Evolutionary conservation across 2,888 invertebrate genomes (phyloP).

Genomic region (Operophtera brumata): DNA sequence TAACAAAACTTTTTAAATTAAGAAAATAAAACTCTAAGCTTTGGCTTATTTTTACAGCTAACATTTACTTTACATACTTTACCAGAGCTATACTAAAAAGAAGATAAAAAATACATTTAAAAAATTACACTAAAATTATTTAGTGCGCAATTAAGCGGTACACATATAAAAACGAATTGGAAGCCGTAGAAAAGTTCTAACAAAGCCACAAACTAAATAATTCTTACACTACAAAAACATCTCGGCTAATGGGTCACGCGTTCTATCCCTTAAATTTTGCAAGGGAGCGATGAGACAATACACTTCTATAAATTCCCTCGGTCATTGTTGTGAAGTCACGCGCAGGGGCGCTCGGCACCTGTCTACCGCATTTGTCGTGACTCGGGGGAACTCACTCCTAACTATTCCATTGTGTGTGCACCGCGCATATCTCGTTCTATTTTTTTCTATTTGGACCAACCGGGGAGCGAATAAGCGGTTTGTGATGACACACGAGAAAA

Average conservation of each 20-base stretch:
- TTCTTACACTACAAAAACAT: slow-evolving; percentile 24
- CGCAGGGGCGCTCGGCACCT: slow-evolving; percentile 57
- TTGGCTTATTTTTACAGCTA: background rate
- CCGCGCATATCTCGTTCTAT: slow-evolving; percentile 52
- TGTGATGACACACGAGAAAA: slow-evolving; percentile 28
- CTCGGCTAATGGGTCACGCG: slow-evolving; percentile 23
- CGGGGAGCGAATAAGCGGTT: slow-evolving; percentile 44
- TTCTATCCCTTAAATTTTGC: slow-evolving; percentile 20
- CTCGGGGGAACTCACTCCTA: slow-evolving; percentile 52
- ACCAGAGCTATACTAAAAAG: background rate
- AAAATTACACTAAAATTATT: background rate
- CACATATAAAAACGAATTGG: slow-evolving; percentile 18
- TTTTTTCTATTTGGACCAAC: slow-evolving; percentile 47
- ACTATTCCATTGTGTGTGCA: slow-evolving; percentile 58
- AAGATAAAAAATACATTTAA: background rate
- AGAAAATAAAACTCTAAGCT: background rate
- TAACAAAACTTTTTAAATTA: background rate
- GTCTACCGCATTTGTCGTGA: slow-evolving; percentile 56
- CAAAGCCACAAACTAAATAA: slow-evolving; percentile 22
- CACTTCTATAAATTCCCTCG: slow-evolving; percentile 51
- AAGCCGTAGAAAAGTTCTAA: slow-evolving; percentile 10
- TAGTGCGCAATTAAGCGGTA: slow-evolving; percentile 3
- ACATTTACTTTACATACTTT: background rate
- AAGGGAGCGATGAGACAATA: slow-evolving; percentile 39
- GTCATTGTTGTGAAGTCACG: slow-evolving; percentile 66